phyloP scores from a whole-genome alignment of 1,140 invertebrate species.

The Solen grandis region DNA sequence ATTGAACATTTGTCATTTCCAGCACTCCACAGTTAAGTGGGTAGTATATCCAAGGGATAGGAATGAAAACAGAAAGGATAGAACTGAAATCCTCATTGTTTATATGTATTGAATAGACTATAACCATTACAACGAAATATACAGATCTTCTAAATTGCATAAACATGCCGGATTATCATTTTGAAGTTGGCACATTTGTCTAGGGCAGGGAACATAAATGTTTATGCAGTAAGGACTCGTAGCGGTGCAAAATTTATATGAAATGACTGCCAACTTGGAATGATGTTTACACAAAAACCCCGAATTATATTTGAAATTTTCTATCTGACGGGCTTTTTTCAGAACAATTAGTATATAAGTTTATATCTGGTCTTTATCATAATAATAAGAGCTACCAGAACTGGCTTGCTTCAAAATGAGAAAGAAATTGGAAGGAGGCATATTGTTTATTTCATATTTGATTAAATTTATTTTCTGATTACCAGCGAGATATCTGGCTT shows the following conservation, averaged over 20 bases:
- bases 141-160: neutral
- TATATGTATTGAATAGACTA: too few species aligned
- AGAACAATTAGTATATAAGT: conserved; percentile 55
- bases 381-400: neutral
- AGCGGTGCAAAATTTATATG: conserved; percentile 45
- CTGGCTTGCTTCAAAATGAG: conserved; percentile 36
- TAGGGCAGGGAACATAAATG: neutral
- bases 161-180: neutral
- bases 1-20: too few species aligned
- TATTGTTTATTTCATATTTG: conserved; percentile 61
- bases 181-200: neutral
- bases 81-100: too few species aligned
- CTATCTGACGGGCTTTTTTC: conserved; percentile 36
- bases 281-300: conserved; percentile 37
- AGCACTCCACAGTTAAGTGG: too few species aligned
- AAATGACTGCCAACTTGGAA: conserved; percentile 27
- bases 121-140: too few species aligned
- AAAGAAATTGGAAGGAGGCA: conserved; percentile 56
- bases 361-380: conserved; percentile 52
- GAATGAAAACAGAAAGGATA: too few species aligned
- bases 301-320: conserved; percentile 54
- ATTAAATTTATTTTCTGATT: conserved; percentile 58
- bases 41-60: too few species aligned
- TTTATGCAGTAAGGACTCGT: conserved; percentile 46
- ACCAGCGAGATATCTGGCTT: conserved; percentile 19